Conservation (phyloP, 1,140 invertebrate species). For the Drosophila virilis region DNA sequence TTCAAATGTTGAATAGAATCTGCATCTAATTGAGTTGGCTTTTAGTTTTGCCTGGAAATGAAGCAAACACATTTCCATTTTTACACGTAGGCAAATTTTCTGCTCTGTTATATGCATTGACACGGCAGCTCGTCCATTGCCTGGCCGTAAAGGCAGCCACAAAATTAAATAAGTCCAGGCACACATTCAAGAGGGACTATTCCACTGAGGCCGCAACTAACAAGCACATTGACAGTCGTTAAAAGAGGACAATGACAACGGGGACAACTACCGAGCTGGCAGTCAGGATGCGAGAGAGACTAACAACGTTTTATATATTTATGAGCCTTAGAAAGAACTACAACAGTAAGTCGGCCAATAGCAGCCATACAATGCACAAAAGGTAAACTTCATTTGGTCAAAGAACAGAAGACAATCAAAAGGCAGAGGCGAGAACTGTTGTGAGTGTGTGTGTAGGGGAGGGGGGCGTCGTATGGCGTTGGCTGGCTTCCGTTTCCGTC, state of each 20-base stretch:
- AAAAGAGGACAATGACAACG: slow-evolving; percentile 33
- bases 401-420: slow-evolving; percentile 26
- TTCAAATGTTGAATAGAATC: slow-evolving; percentile 5
- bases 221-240: slow-evolving; percentile 50
- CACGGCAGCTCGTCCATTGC: background rate
- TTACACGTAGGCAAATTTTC: slow-evolving; percentile 2
- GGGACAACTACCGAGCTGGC: background rate
- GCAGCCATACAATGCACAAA: slow-evolving; percentile 27
- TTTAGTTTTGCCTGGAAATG: background rate
- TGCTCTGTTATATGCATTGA: slow-evolving; percentile 29
- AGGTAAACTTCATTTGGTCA: slow-evolving; percentile 44
- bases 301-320: slow-evolving; percentile 45
- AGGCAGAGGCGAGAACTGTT: slow-evolving; percentile 1
- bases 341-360: background rate
- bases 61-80: slow-evolving; percentile 1
- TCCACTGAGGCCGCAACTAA: slow-evolving; percentile 36
- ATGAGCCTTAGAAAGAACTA: slow-evolving; percentile 27
- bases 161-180: slow-evolving; percentile 36
- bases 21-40: slow-evolving; percentile 32
- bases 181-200: background rate
- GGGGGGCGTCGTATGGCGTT: background rate
- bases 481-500: slow-evolving; percentile 49
- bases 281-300: slow-evolving; percentile 38
- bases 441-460: background rate
- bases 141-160: slow-evolving; percentile 25